Evolutionary conservation across 2,888 invertebrate species (phyloP), one percentile per base, ranked within the genome.

Genomic region (Aromia moschata): DNA sequence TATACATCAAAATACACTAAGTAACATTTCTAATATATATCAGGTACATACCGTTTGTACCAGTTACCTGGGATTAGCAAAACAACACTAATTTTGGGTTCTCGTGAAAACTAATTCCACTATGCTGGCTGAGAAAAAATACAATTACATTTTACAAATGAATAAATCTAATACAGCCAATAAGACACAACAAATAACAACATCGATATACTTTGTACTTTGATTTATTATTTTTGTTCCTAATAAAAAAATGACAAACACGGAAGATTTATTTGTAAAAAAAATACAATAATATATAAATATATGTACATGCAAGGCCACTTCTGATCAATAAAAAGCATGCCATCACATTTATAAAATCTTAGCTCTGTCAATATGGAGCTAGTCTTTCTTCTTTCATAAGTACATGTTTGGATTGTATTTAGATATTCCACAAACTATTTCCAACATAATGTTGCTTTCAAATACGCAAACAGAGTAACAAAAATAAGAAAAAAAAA

Each of bases 111-210:
- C 15, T 30, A 31, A 43, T 2, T 54, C 54, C 54, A 20, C 12
- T 38, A 45, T 25, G 54, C 45, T 15, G 54, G 54, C 54, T 54
- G 54, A 51, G 45, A n/a, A 54, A 54, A 45, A 45, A 54, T 38
- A 25, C 7, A 36, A 54, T 36, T n/a, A 31, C 15, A 16, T 15
- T 52, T 40, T 31, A 17, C 12, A 11, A 47, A 36, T 1, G n/a
- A n/a, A 31, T 7, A 25, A n/a, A 43, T 25, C 15, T 17, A 36
- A 18, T 1, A n/a, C 11, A 18, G 20, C 41, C n/a, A 40, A 40
- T 7, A 40, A 43, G 17, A 43, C 11, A 43, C 18, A 12, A 25
- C 43, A 43, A 43, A 43, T 20, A 43, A 43, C 14, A 18, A 43
- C 43, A 43, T 43, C 43, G 20, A 43, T 12, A 16, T 40, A 9